Conservation (phyloP, 2,113 vertebrate genomes). For the Periophthalmus modestus region DNA sequence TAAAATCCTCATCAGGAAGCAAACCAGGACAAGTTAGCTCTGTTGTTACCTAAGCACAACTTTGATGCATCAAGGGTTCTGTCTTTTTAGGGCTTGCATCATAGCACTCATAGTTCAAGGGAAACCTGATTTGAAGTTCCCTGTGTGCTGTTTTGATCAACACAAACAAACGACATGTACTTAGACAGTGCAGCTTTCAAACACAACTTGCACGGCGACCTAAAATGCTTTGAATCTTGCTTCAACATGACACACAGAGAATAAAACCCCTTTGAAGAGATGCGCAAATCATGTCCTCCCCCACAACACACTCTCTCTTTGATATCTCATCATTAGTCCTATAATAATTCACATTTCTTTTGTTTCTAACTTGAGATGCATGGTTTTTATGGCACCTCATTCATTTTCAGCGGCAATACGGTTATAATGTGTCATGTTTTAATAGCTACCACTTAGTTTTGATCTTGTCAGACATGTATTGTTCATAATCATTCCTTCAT, state of each 20-base stretch:
- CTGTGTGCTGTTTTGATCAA: neutral
- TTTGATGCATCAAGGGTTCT: neutral
- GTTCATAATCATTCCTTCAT: constrained; percentile 2
- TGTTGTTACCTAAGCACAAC: neutral
- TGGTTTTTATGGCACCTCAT: neutral
- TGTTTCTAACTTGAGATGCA: constrained; percentile 1
- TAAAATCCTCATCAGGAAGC: neutral
- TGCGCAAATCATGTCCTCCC: constrained; percentile 11
- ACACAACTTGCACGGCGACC: constrained; percentile 1
- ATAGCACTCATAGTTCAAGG: neutral
- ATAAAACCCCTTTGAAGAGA: constrained; percentile 44
- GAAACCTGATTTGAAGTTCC: neutral
- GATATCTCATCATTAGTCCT: constrained; percentile 24
- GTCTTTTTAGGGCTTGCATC: neutral
- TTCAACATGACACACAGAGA: constrained; percentile 10
- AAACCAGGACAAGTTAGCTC: neutral
- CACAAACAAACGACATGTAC: neutral
- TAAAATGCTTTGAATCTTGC: constrained; percentile 26
- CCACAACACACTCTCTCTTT: constrained; percentile 20
- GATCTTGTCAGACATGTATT: neutral
- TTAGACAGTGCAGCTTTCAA: constrained; percentile 12
- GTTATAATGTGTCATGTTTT: neutral
- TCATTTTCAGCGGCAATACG: neutral
- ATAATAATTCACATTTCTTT: constrained; percentile 6
- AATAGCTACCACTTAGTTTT: neutral